phyloP scores from a whole-genome alignment of 1,140 invertebrate species.

The Papilio xuthus region DNA sequence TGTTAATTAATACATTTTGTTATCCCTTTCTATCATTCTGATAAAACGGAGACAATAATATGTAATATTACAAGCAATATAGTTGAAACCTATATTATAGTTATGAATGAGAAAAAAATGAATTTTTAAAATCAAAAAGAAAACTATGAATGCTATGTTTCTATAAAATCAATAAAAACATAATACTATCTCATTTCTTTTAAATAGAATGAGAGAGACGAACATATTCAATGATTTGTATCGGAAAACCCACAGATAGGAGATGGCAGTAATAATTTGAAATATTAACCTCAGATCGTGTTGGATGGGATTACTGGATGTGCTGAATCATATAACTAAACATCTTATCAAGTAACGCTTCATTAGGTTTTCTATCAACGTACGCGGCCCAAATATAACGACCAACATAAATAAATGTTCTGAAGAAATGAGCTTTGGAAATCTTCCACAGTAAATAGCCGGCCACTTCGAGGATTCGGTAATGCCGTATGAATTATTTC shows the following conservation, averaged over 20 bases:
- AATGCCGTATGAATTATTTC: conserved; percentile 13
- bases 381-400: conserved; percentile 26
- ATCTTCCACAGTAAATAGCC: conserved; percentile 20
- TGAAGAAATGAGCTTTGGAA: conserved; percentile 25
- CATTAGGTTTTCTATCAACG: conserved; percentile 35
- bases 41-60: too few relatives aligned
- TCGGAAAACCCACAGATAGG: background rate
- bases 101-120: too few relatives aligned
- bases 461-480: conserved; percentile 3
- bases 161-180: too few relatives aligned
- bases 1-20: too few relatives aligned
- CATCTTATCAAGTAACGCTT: conserved; percentile 32
- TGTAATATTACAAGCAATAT: too few relatives aligned
- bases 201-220: background rate
- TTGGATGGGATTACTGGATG: conserved; percentile 6
- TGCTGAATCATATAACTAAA: conserved; percentile 33
- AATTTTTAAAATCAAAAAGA: too few relatives aligned
- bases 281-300: conserved; percentile 10
- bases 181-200: background rate
- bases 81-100: too few relatives aligned
- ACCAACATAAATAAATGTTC: conserved; percentile 36
- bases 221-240: background rate
- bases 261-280: background rate
- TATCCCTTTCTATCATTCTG: too few relatives aligned
- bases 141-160: too few relatives aligned